These are phyloP conservation scores for Rhinoderma darwinii DNA, from an alignment of 2,113 vertebrate species.

Conservation along the genomic window DNA sequence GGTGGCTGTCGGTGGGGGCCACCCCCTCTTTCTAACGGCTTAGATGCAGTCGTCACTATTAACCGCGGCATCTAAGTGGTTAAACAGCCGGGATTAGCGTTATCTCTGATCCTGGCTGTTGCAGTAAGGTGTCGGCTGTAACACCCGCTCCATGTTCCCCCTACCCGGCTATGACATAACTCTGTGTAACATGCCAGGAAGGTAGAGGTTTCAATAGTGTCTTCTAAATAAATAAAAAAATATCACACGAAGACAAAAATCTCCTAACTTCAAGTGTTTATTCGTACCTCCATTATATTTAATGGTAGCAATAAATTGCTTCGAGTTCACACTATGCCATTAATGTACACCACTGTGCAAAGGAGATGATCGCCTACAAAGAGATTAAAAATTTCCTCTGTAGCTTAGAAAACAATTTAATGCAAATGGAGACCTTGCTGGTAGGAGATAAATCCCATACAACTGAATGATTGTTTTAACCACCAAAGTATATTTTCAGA, in stretches of 20 bases:
- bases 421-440: constrained; percentile 16
- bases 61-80: too few species aligned
- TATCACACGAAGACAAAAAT: not conserved
- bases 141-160: too few species aligned
- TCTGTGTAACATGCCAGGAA: too few species aligned
- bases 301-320: constrained; percentile 18
- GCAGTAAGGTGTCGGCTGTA: too few species aligned
- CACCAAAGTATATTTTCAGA: not conserved
- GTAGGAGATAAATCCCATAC: constrained; percentile 16
- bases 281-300: constrained; percentile 13
- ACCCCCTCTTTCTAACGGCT: too few species aligned
- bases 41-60: too few species aligned
- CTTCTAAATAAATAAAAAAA: not conserved
- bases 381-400: constrained; percentile 22
- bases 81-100: too few species aligned
- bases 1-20: too few species aligned
- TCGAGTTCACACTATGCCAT: not conserved
- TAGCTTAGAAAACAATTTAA: constrained; percentile 18
- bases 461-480: constrained; percentile 21
- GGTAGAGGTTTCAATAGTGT: not conserved
- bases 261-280: constrained; percentile 8
- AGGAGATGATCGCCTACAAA: constrained; percentile 18
- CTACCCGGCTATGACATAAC: too few species aligned
- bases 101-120: too few species aligned
- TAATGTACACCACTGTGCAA: constrained; percentile 6